Conservation (phyloP, 2,113 vertebrate genomes). For the Hippopotamus amphibius region DNA sequence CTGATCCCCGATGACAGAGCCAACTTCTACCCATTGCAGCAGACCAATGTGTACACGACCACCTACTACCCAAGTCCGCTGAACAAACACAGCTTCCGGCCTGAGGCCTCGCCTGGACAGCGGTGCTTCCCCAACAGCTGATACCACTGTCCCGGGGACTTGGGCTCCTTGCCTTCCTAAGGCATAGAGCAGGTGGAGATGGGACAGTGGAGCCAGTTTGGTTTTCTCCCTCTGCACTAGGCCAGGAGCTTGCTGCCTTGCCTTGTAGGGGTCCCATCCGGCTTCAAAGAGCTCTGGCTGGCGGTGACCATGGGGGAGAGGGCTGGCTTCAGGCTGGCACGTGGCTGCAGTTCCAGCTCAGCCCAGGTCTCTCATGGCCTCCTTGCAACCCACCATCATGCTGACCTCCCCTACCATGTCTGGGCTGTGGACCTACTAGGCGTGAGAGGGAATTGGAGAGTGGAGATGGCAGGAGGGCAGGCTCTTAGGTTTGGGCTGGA, state of each 20-base stretch:
- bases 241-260: constrained; percentile 65
- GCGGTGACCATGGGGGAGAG: constrained; percentile 62
- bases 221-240: constrained; percentile 61
- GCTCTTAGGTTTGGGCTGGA: constrained; percentile 46
- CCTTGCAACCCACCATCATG: constrained; percentile 7
- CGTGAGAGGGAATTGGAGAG: neutral
- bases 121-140: constrained; percentile 98
- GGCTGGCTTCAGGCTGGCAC: constrained; percentile 54
- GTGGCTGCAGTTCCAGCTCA: neutral
- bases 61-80: constrained; percentile 97
- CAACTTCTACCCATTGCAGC: constrained; percentile 96
- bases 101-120: constrained; percentile 95
- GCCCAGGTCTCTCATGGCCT: constrained; percentile 64
- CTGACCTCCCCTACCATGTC: constrained; percentile 12
- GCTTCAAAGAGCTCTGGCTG: constrained; percentile 49
- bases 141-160: constrained; percentile 80
- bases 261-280: neutral
- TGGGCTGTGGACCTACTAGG: constrained; percentile 30
- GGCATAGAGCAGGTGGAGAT: constrained; percentile 64
- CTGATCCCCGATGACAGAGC: constrained; percentile 96
- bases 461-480: constrained; percentile 15
- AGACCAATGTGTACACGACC: constrained; percentile 98
- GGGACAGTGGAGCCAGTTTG: constrained; percentile 54
- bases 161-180: constrained; percentile 66
- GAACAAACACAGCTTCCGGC: constrained; percentile 96